Evolutionary conservation across 92 coral and sea anemone genomes (phyloP).

Genomic region (Phenganax subtilis): DNA sequence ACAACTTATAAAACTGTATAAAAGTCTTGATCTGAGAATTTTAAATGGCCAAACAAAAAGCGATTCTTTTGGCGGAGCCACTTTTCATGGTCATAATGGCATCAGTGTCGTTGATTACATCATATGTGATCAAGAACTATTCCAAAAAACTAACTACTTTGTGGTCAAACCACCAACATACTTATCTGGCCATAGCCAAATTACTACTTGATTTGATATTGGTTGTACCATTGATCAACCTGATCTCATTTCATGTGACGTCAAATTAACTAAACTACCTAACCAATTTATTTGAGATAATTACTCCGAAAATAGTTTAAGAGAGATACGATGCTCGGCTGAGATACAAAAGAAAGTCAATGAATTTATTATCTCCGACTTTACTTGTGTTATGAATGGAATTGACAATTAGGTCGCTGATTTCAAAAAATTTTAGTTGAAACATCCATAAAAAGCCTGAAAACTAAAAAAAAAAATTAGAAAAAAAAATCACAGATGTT

Average conservation of each 20-base stretch:
- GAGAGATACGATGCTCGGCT: conserved; percentile 4
- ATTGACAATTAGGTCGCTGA: background rate
- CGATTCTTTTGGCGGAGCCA: conserved; percentile 38
- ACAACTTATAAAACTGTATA: background rate
- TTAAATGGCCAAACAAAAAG: conserved; percentile 27
- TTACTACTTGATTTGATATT: conserved; percentile 16
- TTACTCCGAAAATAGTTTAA: background rate
- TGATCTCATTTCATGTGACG: background rate
- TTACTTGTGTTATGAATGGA: conserved; percentile 4
- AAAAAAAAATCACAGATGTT: conserved; percentile 11
- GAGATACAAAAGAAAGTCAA: background rate
- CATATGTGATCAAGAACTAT: conserved; percentile 32
- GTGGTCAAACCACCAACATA: conserved; percentile 39
- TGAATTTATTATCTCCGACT: background rate
- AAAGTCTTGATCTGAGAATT: conserved; percentile 28
- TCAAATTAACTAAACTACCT: conserved; percentile 13
- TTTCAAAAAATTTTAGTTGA: conserved; percentile 21
- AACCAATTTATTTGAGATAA: conserved; percentile 18
- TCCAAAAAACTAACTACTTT: conserved; percentile 24
- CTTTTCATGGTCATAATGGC: conserved; percentile 30
- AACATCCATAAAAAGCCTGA: conserved; percentile 21
- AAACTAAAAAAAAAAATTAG: conserved; percentile 11
- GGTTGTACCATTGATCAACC: no score
- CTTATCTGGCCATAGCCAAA: conserved; percentile 39
- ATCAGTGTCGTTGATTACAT: conserved; percentile 36